These are phyloP conservation scores for Onthophagus sagittarius DNA, from an alignment of 2,888 invertebrate genomes.

Conservation along the genomic window DNA sequence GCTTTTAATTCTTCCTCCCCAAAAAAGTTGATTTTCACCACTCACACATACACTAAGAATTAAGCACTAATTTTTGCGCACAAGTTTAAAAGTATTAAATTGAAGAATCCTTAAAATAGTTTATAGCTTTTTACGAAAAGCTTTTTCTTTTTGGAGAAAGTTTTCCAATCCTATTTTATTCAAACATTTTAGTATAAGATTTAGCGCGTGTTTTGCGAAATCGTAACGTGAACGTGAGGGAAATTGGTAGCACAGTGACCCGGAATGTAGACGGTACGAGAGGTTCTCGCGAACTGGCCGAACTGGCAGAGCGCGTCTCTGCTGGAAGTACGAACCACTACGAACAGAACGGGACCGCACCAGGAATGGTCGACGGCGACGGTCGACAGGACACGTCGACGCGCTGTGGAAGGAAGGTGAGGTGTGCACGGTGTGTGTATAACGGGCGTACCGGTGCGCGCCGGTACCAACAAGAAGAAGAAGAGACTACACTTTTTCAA, in stretches of 20 bases:
- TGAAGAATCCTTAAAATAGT: no score
- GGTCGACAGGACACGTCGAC: background rate
- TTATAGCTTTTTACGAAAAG: no score
- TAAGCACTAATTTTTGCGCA: background rate
- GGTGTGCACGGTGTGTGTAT: background rate
- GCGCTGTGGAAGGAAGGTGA: background rate
- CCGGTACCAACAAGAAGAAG: background rate
- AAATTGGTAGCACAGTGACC: background rate
- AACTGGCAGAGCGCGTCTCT: background rate
- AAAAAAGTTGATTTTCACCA: background rate
- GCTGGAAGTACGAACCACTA: background rate
- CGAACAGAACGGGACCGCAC: background rate
- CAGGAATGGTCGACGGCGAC: background rate
- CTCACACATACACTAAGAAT: background rate
- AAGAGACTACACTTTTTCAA: background rate
- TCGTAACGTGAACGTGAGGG: background rate
- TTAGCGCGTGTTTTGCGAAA: background rate
- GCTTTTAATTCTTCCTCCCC: background rate
- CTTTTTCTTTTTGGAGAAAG: background rate
- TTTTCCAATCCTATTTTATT: background rate
- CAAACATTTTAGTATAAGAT: background rate
- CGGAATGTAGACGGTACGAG: conserved; percentile 14
- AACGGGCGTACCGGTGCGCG: background rate
- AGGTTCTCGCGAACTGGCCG: conserved; percentile 29
- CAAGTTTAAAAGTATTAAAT: background rate